Evolutionary conservation across 2,113 vertebrate genomes (phyloP).

Genomic region (Gobius niger): DNA sequence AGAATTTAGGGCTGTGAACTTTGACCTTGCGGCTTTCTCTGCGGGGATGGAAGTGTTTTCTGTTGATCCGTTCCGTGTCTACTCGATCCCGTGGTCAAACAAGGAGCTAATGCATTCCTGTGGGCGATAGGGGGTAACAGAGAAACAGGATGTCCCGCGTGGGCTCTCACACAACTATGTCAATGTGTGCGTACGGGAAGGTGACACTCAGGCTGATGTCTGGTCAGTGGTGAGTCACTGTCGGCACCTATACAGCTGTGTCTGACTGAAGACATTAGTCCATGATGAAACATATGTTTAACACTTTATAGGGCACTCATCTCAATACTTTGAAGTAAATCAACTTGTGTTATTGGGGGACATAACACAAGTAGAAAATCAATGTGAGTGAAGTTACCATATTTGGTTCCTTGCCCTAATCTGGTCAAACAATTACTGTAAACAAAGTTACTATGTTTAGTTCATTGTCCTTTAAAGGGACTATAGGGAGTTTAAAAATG

Average conservation of each 20-base stretch:
- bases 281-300: not conserved
- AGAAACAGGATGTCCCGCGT: conserved; percentile 16
- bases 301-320: no score
- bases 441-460: no score
- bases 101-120: conserved; percentile 41
- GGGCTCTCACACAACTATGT: not conserved
- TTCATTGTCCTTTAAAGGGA: no score
- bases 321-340: no score
- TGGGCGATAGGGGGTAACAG: conserved; percentile 35
- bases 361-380: no score
- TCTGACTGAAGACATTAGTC: conserved; percentile 19
- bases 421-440: no score
- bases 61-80: conserved; percentile 45
- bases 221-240: conserved; percentile 31
- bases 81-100: conserved; percentile 25
- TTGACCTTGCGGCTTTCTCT: conserved; percentile 46
- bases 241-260: conserved; percentile 6
- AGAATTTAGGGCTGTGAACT: conserved; percentile 44
- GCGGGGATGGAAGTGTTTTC: conserved; percentile 37
- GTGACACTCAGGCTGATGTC: conserved; percentile 30
- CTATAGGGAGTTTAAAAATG: no score
- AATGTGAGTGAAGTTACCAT: no score
- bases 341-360: no score
- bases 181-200: not conserved
- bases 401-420: no score